These are phyloP conservation scores for Ammodytes marinus DNA, from an alignment of 2,113 vertebrate species.

Conservation along the genomic window DNA sequence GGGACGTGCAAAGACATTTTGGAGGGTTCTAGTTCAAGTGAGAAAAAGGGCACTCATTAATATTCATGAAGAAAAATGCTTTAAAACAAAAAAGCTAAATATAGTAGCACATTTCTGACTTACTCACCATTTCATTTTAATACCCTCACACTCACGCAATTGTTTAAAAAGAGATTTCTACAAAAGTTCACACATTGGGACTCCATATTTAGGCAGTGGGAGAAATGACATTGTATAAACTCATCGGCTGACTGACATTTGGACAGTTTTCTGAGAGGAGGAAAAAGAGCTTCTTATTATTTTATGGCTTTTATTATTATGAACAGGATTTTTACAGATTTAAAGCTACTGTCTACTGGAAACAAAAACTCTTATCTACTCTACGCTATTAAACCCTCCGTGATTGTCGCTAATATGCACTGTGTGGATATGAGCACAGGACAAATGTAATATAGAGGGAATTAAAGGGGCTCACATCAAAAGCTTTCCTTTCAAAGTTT, in stretches of 20 bases:
- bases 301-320: slow-evolving; percentile 59
- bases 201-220: slow-evolving; percentile 53
- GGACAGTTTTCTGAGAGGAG: slow-evolving; percentile 23
- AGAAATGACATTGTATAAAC: slow-evolving; percentile 31
- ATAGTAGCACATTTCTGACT: too few species aligned
- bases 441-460: slow-evolving; percentile 72
- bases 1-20: too few species aligned
- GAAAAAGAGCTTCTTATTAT: slow-evolving; percentile 51
- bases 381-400: slow-evolving; percentile 54
- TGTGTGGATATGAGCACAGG: slow-evolving; percentile 59
- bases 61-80: too few species aligned
- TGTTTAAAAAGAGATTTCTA: too few species aligned
- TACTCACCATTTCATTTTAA: too few species aligned
- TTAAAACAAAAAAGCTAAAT: too few species aligned
- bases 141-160: too few species aligned
- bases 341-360: slow-evolving; percentile 68
- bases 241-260: slow-evolving; percentile 39
- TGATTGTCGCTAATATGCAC: slow-evolving; percentile 63
- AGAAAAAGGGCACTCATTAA: too few species aligned
- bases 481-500: slow-evolving; percentile 52
- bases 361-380: slow-evolving; percentile 65
- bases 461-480: slow-evolving; percentile 60
- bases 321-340: slow-evolving; percentile 69
- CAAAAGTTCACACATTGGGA: not conserved
- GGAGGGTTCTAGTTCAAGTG: too few species aligned